Percentiles rank a stretch among this genome's conserved stretches.
Evolutionary conservation across 1,140 invertebrate species (phyloP).

Genomic region (Ooceraea biroi): DNA sequence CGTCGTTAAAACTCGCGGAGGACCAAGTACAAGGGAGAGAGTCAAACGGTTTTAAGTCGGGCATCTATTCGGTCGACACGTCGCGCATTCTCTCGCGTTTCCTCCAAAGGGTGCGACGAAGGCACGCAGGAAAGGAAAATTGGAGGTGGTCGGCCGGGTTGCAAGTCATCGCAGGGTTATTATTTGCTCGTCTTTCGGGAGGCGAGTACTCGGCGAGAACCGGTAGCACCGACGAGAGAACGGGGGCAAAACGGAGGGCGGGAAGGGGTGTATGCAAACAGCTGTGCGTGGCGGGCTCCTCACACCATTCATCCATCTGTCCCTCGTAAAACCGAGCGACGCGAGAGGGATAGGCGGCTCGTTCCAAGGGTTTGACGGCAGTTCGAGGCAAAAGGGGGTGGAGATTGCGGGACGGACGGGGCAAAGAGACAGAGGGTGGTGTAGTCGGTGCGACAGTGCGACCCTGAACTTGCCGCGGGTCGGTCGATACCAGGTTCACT

Average conservation of each 20-base stretch:
- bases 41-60: slow-evolving; percentile 52
- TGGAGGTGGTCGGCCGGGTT: slow-evolving; percentile 44
- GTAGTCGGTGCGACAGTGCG: slow-evolving; percentile 79
- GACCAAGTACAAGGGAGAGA: background rate
- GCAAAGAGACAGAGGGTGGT: slow-evolving; percentile 63
- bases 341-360: slow-evolving; percentile 67
- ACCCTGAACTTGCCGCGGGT: slow-evolving; percentile 83
- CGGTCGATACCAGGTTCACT: slow-evolving; percentile 84
- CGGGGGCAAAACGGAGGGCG: background rate
- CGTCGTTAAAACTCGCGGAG: slow-evolving; percentile 28
- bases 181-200: slow-evolving; percentile 77
- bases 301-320: slow-evolving; percentile 70
- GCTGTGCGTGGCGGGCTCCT: slow-evolving; percentile 81
- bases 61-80: slow-evolving; percentile 49
- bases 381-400: slow-evolving; percentile 54
- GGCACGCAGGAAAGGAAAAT: slow-evolving; percentile 21
- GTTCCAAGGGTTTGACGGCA: slow-evolving; percentile 68
- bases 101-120: slow-evolving; percentile 10
- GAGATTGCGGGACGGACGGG: slow-evolving; percentile 60
- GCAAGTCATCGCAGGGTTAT: slow-evolving; percentile 78
- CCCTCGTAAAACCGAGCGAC: slow-evolving; percentile 67
- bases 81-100: slow-evolving; percentile 18
- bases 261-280: slow-evolving; percentile 79
- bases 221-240: background rate
- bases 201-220: slow-evolving; percentile 46